Conservation (phyloP, 1,140 invertebrate genomes). For the Heliothis virescens region DNA sequence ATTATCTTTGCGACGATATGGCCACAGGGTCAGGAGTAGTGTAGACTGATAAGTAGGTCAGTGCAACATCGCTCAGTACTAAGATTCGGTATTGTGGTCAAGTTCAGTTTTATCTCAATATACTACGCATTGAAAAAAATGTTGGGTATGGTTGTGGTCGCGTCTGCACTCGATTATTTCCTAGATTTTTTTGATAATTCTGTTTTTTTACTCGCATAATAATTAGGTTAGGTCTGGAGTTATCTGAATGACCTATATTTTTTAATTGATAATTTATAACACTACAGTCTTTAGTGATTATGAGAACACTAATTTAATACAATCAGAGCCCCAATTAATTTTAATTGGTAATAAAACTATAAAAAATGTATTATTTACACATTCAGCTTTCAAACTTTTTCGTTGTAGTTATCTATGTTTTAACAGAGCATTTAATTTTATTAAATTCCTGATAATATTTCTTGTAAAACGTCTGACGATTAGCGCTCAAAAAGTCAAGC, state of each 20-base stretch:
- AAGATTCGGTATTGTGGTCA: constrained; percentile 71
- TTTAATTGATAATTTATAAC: too few relatives aligned
- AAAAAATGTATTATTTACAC: too few relatives aligned
- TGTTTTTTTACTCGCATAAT: too few relatives aligned
- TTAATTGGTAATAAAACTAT: too few relatives aligned
- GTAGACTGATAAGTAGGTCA: constrained; percentile 77
- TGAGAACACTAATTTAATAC: too few relatives aligned
- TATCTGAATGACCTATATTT: not conserved
- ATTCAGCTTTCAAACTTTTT: not conserved
- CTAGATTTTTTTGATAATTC: not conserved
- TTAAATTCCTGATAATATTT: constrained; percentile 9
- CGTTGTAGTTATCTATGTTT: not conserved
- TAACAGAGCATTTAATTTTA: not conserved
- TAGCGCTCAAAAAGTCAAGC: constrained; percentile 5
- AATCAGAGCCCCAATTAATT: too few relatives aligned
- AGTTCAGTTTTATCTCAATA: constrained; percentile 69
- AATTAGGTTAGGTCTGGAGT: too few relatives aligned
- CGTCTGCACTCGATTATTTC: not conserved
- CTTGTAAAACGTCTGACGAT: constrained; percentile 18
- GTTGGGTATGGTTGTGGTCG: not conserved
- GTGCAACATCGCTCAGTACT: constrained; percentile 67
- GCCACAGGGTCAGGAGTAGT: constrained; percentile 70
- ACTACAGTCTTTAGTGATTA: too few relatives aligned
- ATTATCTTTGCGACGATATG: constrained; percentile 70
- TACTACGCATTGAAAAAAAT: constrained; percentile 10